phyloP scores from a whole-genome alignment of 2,797 vertebrate species.

The Myotis myotis region DNA sequence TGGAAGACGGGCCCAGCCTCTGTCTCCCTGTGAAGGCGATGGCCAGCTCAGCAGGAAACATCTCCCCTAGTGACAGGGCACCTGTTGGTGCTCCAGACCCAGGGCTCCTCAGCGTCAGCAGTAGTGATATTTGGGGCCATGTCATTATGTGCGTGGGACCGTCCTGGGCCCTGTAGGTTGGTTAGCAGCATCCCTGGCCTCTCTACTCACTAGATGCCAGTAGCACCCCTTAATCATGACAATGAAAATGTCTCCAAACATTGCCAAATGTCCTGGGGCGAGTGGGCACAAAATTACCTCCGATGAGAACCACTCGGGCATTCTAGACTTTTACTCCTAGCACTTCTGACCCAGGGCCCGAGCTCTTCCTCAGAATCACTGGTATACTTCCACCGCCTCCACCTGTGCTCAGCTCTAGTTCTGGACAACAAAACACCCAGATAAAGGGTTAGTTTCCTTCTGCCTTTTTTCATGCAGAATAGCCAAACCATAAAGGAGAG shows the following conservation, averaged over 20 bases:
- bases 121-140: neutral
- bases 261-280: neutral
- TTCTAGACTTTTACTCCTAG: neutral
- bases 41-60: neutral
- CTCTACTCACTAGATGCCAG: neutral
- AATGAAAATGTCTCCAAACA: neutral
- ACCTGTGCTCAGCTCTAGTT: neutral
- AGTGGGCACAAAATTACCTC: neutral
- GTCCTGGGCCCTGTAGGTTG: fast-evolving
- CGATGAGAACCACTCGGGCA: neutral
- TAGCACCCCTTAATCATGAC: neutral
- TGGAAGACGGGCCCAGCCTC: neutral
- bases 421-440: neutral
- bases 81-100: neutral
- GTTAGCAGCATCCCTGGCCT: neutral
- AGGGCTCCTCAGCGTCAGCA: neutral
- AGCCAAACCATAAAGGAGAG: neutral
- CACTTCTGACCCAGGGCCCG: neutral
- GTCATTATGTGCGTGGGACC: neutral
- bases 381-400: neutral
- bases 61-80: neutral
- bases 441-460: neutral
- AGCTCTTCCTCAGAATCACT: neutral
- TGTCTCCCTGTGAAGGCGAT: neutral
- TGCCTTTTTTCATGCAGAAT: neutral